Percentiles rank a stretch among this genome's conserved stretches.
These are phyloP conservation scores for Beris morrisii DNA, from an alignment of 2,888 invertebrate species.

Conservation along the genomic window DNA sequence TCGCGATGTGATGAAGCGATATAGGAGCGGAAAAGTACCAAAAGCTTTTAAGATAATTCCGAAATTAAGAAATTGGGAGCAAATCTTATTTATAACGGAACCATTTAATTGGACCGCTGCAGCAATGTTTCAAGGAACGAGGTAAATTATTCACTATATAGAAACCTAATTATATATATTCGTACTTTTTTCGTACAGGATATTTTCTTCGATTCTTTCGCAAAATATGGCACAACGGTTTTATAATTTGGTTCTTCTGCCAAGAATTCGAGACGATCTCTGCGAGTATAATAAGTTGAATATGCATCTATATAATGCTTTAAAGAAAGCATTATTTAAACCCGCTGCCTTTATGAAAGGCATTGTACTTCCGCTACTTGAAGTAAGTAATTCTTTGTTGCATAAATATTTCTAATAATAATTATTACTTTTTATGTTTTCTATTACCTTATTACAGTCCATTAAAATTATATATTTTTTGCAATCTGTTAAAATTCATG, in stretches of 20 bases:
- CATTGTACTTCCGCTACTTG: slow-evolving; percentile 70
- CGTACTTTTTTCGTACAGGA: slow-evolving; percentile 61
- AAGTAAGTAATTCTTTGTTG: slow-evolving; percentile 52
- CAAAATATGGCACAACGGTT: slow-evolving; percentile 96
- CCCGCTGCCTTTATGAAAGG: slow-evolving; percentile 99
- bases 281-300: slow-evolving; percentile 93
- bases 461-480: no score
- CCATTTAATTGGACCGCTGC: slow-evolving; percentile 98
- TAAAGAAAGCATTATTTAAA: slow-evolving; percentile 91
- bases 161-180: neutral
- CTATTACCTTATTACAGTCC: no score
- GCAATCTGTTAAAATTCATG: no score
- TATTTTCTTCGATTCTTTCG: slow-evolving; percentile 96
- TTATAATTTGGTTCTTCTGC: slow-evolving; percentile 89
- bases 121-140: slow-evolving; percentile 82
- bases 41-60: slow-evolving; percentile 98
- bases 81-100: slow-evolving; percentile 81
- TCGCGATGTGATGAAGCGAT: slow-evolving; percentile 80
- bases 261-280: slow-evolving; percentile 91
- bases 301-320: slow-evolving; percentile 93
- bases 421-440: no score
- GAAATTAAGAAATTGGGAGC: slow-evolving; percentile 90
- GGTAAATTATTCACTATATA: slow-evolving; percentile 39
- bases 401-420: neutral
- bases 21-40: slow-evolving; percentile 94